phyloP scores from a whole-genome alignment of 2,888 invertebrate genomes.

The Synergus japonicus region DNA sequence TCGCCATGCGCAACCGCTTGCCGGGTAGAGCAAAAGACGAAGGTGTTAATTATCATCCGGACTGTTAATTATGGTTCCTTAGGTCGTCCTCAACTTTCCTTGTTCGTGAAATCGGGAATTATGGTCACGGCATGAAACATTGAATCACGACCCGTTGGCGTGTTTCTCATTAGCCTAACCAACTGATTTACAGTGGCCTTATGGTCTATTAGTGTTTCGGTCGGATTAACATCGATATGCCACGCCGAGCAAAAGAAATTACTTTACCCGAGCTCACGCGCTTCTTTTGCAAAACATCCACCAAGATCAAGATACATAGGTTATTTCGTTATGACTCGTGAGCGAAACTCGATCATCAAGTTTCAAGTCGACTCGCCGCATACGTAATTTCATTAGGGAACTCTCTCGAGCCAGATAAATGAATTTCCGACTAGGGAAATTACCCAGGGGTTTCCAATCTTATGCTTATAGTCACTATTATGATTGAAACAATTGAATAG shows the following conservation, averaged over 20 bases:
- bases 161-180: conserved; percentile 47
- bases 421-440: conserved; percentile 17
- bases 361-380: conserved; percentile 10
- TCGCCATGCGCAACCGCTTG: conserved; percentile 38
- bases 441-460: not conserved
- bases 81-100: conserved; percentile 13
- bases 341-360: conserved; percentile 39
- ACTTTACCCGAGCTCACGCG: conserved; percentile 43
- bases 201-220: conserved; percentile 52
- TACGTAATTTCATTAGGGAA: conserved; percentile 37
- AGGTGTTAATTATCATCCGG: conserved; percentile 39
- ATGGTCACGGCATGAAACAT: conserved; percentile 18
- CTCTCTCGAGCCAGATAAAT: conserved; percentile 4
- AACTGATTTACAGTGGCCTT: conserved; percentile 41
- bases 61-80: conserved; percentile 37
- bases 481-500: not conserved
- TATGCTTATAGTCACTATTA: not conserved
- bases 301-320: conserved; percentile 41
- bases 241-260: conserved; percentile 47
- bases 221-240: conserved; percentile 57
- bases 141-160: not conserved
- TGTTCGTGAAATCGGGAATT: conserved; percentile 31
- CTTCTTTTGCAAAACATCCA: conserved; percentile 48
- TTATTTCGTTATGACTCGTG: conserved; percentile 23
- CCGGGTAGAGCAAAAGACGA: conserved; percentile 29